Conservation (phyloP, 2,797 vertebrate genomes). For the Hydrophis major region DNA sequence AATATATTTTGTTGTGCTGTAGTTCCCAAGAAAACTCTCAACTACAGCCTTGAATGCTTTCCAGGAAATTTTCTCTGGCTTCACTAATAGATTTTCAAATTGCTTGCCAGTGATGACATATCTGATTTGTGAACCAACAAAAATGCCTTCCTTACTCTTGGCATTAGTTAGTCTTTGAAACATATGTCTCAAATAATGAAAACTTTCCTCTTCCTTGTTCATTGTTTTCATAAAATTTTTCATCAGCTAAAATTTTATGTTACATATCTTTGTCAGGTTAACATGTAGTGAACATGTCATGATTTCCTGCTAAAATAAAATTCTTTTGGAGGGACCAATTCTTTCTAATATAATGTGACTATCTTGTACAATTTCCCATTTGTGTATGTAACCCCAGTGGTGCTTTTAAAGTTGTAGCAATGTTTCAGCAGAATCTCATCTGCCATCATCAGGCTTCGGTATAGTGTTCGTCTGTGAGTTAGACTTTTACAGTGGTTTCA, state of each 20-base stretch:
- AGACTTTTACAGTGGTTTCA: too few relatives aligned
- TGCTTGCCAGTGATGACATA: background rate
- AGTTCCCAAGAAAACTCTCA: background rate
- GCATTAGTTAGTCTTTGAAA: background rate
- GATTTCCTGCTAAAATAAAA: background rate
- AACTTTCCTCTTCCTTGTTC: background rate
- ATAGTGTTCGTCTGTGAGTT: too few relatives aligned
- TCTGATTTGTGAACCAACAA: background rate
- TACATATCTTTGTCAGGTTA: background rate
- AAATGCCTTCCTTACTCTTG: background rate
- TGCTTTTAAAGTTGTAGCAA: too few relatives aligned
- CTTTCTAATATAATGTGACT: background rate
- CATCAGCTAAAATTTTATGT: background rate
- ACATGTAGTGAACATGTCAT: background rate
- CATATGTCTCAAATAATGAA: background rate
- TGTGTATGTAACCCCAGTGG: background rate
- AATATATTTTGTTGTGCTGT: background rate
- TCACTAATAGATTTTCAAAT: background rate
- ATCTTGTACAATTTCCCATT: background rate
- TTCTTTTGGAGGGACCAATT: background rate
- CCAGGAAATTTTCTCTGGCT: background rate
- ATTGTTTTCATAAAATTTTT: background rate
- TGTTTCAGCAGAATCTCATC: too few relatives aligned
- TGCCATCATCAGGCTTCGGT: too few relatives aligned
- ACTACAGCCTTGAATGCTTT: background rate